Base-by-base conservation (phyloP, 2,888 invertebrate species). In the Megastigmus dorsalis region DNA sequence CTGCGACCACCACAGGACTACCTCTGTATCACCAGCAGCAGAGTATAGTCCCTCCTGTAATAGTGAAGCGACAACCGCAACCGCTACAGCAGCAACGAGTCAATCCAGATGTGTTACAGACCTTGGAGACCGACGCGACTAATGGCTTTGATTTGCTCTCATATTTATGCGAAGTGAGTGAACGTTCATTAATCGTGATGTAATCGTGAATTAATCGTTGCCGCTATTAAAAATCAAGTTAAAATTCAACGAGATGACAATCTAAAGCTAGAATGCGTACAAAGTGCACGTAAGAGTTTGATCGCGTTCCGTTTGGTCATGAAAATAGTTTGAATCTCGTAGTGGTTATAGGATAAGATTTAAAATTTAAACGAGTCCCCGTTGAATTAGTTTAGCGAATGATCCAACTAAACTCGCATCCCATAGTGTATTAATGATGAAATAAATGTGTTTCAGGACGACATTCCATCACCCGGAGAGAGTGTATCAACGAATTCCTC, bases 101-200 rank as follows among this genome's bases (percentile, higher is more conserved):
- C 5, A 72, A 66, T 10, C 66, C 60, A 79, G 85, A 84, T 41
- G 76, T 82, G 20, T 77, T 87, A 30, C 80, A 77, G 30, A 80
- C 82, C 7, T 77, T 86, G 23, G 82, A 82, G 50, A 80, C 80
- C 9, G 81, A 79, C 10, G 83, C 79, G 54, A 77, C 80, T 18
- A 82, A 84, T 38, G 73, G 80, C n/a, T 88, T 88, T 63, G 87
- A 88, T 78, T 77, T 88, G 60, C 77, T 88, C 63, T 86, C 88
- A 10, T 88, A 88, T 75, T 82, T 88, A 54, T 84, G 84, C 63
- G 87, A 88, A 75, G 88, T 88, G 80, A 83, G 86, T 84, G 26
- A 1, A 28, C 2, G n/a, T n/a, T n/a, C n/a, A n/a, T n/a, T n/a
- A n/a, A n/a, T n/a, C n/a, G n/a, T n/a, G n/a, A n/a, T n/a, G n/a